phyloP scores from a whole-genome alignment of 2,888 invertebrate species.

The Ophion obscuratus region DNA sequence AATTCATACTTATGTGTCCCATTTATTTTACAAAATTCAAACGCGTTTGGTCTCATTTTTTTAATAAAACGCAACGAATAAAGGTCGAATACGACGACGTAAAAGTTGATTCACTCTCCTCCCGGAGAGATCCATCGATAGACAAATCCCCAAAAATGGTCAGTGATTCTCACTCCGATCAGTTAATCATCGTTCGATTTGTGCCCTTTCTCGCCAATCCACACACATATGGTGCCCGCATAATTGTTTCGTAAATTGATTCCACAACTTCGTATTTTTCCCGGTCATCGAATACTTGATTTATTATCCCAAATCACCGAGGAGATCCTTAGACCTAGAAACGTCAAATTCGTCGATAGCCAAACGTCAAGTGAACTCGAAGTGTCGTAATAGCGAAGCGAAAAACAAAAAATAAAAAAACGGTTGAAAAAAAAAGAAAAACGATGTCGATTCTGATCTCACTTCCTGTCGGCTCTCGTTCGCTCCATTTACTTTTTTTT shows the following conservation, averaged over 20 bases:
- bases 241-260: too few species aligned
- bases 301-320: constrained; percentile 42
- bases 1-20: too few species aligned
- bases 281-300: constrained; percentile 52
- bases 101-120: constrained; percentile 16
- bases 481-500: constrained; percentile 36
- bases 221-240: too few species aligned
- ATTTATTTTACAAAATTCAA: too few species aligned
- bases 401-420: constrained; percentile 18
- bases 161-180: constrained; percentile 59
- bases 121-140: constrained; percentile 33
- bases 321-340: neutral
- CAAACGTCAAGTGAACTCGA: constrained; percentile 40
- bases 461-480: constrained; percentile 25
- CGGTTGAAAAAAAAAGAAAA: neutral
- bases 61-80: neutral
- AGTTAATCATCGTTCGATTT: constrained; percentile 43
- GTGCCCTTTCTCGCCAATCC: neutral
- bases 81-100: constrained; percentile 37
- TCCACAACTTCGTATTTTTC: neutral
- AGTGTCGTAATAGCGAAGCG: constrained; percentile 23
- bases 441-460: constrained; percentile 17
- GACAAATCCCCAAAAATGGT: constrained; percentile 56
- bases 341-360: constrained; percentile 46
- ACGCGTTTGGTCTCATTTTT: too few species aligned